Evolutionary conservation across 2,888 invertebrate species (phyloP).

Genomic region (Rhingia campestris): DNA sequence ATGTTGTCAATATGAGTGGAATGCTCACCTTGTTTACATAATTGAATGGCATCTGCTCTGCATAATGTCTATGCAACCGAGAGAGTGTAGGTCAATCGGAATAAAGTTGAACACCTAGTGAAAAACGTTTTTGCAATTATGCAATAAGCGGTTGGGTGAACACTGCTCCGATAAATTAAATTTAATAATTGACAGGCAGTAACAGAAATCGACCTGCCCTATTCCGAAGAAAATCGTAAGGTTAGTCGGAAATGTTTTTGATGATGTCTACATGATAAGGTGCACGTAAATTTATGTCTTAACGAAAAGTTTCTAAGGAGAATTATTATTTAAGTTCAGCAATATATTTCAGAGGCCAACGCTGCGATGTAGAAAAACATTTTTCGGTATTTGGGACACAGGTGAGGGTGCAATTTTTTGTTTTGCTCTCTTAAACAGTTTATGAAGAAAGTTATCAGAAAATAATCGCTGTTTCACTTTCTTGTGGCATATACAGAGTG

Average conservation of each 20-base stretch:
- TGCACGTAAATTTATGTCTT: slow-evolving; percentile 11
- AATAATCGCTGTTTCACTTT: slow-evolving; percentile 25
- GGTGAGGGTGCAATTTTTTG: slow-evolving; percentile 2
- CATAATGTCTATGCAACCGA: slow-evolving; percentile 29
- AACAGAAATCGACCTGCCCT: slow-evolving; percentile 4
- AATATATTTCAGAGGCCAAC: neutral
- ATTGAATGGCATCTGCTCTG: slow-evolving; percentile 61
- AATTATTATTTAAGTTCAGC: slow-evolving; percentile 26
- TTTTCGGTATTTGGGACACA: neutral
- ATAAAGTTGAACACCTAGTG: slow-evolving; percentile 38
- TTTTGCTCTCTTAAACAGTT: neutral
- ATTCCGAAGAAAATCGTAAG: neutral
- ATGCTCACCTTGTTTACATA: slow-evolving; percentile 73
- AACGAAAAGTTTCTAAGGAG: slow-evolving; percentile 2
- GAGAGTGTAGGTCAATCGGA: slow-evolving; percentile 66
- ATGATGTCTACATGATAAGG: slow-evolving; percentile 10
- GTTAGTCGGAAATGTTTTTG: neutral
- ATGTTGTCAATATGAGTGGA: slow-evolving; percentile 71
- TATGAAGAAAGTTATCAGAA: slow-evolving; percentile 22
- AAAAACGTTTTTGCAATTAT: slow-evolving; percentile 23
- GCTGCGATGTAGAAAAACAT: too few relatives aligned
- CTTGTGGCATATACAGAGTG: slow-evolving; percentile 1
- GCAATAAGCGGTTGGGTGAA: slow-evolving; percentile 38
- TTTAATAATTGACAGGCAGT: slow-evolving; percentile 16
- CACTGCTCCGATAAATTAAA: slow-evolving; percentile 27